Percentiles rank a stretch among this genome's conserved stretches.
Evolutionary conservation across 1,140 invertebrate species (phyloP).

Genomic region (Drosophila busckii): DNA sequence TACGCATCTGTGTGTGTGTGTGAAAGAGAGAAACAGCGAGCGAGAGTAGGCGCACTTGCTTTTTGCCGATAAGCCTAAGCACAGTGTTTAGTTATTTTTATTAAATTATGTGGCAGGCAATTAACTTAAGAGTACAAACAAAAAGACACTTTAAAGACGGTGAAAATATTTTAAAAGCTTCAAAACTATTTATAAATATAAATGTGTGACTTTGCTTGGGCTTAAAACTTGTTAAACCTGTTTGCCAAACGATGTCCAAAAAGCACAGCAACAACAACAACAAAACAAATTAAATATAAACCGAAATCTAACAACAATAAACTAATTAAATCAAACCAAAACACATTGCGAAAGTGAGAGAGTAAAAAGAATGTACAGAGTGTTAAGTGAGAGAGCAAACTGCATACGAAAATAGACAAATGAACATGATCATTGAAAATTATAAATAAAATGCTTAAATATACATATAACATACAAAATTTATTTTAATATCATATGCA

Average conservation of each 20-base stretch:
- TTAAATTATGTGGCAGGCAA: no score
- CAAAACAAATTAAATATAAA: no score
- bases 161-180: no score
- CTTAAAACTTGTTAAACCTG: constrained; percentile 58
- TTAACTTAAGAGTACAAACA: constrained; percentile 28
- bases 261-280: not conserved
- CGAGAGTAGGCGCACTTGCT: not conserved
- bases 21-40: constrained; percentile 1
- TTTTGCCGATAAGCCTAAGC: constrained; percentile 61
- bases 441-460: constrained; percentile 55
- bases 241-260: constrained; percentile 43
- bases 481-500: constrained; percentile 49
- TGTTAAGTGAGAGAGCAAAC: not conserved
- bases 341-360: constrained; percentile 61
- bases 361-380: not conserved
- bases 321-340: constrained; percentile 68
- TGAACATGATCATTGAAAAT: constrained; percentile 43
- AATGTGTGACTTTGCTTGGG: constrained; percentile 30
- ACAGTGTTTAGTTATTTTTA: constrained; percentile 51
- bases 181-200: constrained; percentile 51
- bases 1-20: not conserved
- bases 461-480: constrained; percentile 12
- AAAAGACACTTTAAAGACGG: constrained; percentile 3
- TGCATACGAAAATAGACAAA: constrained; percentile 36
- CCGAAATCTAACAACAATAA: constrained; percentile 62